Evolutionary conservation across 2,888 invertebrate genomes (phyloP).

Genomic region (Pachliopta kotzebuea): DNA sequence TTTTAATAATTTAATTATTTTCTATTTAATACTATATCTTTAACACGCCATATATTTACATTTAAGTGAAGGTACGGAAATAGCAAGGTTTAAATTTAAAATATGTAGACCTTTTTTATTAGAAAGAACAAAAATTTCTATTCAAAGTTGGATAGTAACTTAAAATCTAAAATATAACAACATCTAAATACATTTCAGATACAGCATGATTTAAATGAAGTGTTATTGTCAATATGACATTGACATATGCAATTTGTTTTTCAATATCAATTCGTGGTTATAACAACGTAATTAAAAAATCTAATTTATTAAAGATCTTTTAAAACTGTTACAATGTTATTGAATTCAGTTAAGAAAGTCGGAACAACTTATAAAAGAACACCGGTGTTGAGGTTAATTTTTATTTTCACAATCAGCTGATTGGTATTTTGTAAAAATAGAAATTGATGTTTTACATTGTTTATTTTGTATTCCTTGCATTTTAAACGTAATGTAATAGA

Average conservation of each 20-base stretch:
- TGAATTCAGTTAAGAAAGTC: slow-evolving; percentile 14
- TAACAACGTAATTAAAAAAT: not conserved
- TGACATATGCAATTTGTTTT: not conserved
- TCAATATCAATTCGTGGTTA: not conserved
- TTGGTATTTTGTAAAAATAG: not conserved
- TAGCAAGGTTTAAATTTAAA: no score
- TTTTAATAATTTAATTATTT: no score
- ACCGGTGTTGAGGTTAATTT: slow-evolving; percentile 25
- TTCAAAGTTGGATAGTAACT: no score
- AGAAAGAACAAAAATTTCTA: no score
- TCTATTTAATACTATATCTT: no score
- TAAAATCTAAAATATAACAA: no score
- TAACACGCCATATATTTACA: no score
- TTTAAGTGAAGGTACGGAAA: no score
- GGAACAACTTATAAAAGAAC: slow-evolving; percentile 1
- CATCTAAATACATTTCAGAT: no score
- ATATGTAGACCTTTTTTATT: no score
- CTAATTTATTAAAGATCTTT: not conserved
- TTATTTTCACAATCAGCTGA: slow-evolving; percentile 11
- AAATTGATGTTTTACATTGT: not conserved
- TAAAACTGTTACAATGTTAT: slow-evolving; percentile 16
- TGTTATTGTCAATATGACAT: slow-evolving; percentile 7
- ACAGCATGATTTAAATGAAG: not conserved
- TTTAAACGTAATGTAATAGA: not conserved
- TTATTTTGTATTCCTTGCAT: not conserved